phyloP scores from a whole-genome alignment of 2,113 vertebrate genomes.

The Gambusia affinis region DNA sequence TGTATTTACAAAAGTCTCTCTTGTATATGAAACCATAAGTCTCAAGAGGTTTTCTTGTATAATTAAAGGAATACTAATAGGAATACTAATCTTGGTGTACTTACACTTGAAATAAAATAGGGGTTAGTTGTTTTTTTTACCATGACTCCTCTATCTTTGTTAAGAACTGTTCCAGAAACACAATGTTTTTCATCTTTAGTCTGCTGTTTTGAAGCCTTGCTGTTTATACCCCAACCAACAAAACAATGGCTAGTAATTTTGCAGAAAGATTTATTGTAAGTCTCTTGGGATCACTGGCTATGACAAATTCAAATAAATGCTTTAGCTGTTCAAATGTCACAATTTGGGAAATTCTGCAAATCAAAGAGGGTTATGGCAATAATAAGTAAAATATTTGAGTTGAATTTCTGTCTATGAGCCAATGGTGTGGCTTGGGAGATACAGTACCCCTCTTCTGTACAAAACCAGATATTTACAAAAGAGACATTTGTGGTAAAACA shows the following conservation, averaged over 20 bases:
- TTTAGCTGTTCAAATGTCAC: conserved; percentile 14
- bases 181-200: not conserved
- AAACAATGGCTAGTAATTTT: not conserved
- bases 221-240: not conserved
- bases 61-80: too few relatives aligned
- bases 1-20: too few relatives aligned
- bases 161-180: not conserved
- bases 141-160: not conserved
- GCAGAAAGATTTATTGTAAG: not conserved
- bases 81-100: too few relatives aligned
- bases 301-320: conserved; percentile 25
- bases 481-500: conserved; percentile 38
- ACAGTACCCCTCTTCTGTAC: conserved; percentile 45
- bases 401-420: conserved; percentile 68
- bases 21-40: too few relatives aligned
- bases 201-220: not conserved
- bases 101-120: not conserved
- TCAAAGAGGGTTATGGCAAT: conserved; percentile 49
- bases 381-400: conserved; percentile 62
- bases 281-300: conserved; percentile 4
- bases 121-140: not conserved
- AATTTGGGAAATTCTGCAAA: conserved; percentile 21
- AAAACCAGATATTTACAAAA: conserved; percentile 49
- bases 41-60: too few relatives aligned
- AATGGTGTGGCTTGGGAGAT: conserved; percentile 67